Evolutionary conservation across 2,797 vertebrate species (phyloP).

Genomic region (Coreius guichenoti): DNA sequence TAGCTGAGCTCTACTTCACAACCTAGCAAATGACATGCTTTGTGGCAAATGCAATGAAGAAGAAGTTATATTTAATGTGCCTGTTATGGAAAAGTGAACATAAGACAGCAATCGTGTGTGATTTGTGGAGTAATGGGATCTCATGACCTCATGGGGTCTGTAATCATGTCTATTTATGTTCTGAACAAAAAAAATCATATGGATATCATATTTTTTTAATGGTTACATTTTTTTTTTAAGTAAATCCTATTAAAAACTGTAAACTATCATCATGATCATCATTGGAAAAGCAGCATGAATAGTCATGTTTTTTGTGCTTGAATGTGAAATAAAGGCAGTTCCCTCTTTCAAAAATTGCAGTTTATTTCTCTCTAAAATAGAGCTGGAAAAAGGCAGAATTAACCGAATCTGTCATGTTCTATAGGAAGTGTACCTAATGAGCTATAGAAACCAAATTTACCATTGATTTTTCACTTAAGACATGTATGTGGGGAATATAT

Average conservation of each 20-base stretch:
- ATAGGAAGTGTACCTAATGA: conserved; percentile 80
- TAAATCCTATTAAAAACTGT: conserved; percentile 47
- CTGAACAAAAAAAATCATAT: not conserved
- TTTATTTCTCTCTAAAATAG: conserved; percentile 72
- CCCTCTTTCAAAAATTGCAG: conserved; percentile 67
- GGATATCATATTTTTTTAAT: not conserved
- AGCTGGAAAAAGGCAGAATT: conserved; percentile 78
- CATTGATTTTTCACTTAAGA: conserved; percentile 73
- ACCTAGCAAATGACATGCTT: not conserved
- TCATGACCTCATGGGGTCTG: conserved; percentile 1
- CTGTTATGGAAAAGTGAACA: not conserved
- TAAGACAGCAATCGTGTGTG: not conserved
- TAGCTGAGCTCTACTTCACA: not conserved
- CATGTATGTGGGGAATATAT: conserved; percentile 7
- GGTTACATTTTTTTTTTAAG: not conserved
- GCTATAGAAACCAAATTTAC: conserved; percentile 72
- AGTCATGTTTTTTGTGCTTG: not conserved
- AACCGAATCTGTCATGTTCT: conserved; percentile 81
- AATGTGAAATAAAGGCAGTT: conserved; percentile 64
- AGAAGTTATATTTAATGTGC: not conserved
- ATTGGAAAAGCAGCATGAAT: conserved; percentile 62
- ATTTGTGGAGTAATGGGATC: not conserved
- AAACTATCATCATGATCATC: conserved; percentile 74
- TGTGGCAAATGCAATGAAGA: not conserved
- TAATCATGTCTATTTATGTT: not conserved